A percentile compares a stretch with the other conserved stretches of the same genome.
phyloP scores from a whole-genome alignment of 2,888 invertebrate genomes.

The Athetis lepigone region DNA sequence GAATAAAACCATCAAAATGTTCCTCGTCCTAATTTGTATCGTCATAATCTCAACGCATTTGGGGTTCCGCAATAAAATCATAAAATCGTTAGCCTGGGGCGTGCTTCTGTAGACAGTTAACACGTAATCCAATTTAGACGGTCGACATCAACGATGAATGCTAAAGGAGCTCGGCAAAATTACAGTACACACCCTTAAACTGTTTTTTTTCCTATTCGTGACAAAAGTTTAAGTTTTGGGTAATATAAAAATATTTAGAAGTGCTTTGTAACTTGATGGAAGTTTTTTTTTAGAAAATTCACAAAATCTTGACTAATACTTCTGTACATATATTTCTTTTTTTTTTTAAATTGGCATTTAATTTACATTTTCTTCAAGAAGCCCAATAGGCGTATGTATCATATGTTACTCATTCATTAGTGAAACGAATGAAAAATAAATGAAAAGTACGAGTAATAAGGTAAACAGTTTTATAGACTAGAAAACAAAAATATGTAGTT shows the following conservation, averaged over 20 bases:
- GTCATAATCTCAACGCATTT: conserved; percentile 79
- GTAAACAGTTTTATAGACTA: too few relatives aligned
- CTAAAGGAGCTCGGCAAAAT: conserved; percentile 83
- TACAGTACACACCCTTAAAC: conserved; percentile 72
- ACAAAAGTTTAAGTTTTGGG: conserved; percentile 9
- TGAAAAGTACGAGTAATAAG: too few relatives aligned
- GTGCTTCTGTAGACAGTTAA: conserved; percentile 78
- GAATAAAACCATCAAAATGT: conserved; percentile 55
- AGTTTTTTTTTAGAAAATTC: neutral
- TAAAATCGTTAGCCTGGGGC: conserved; percentile 81
- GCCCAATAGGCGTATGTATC: too few relatives aligned
- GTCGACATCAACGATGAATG: conserved; percentile 81
- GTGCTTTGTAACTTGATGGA: neutral
- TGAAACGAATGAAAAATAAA: too few relatives aligned
- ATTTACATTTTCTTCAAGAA: too few relatives aligned
- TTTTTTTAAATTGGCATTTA: too few relatives aligned
- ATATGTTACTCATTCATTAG: too few relatives aligned
- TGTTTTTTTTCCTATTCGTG: conserved; percentile 32
- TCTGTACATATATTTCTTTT: too few relatives aligned
- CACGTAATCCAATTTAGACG: conserved; percentile 88
- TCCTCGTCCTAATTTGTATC: conserved; percentile 71
- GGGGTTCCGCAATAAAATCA: conserved; percentile 83
- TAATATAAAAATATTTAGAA: neutral
- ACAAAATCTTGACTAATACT: too few relatives aligned
- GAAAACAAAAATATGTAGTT: too few relatives aligned